Evolutionary conservation across 1,140 invertebrate genomes (phyloP), one percentile per base, ranked within the genome.

Genomic region (Macrocentrus cingulum): DNA sequence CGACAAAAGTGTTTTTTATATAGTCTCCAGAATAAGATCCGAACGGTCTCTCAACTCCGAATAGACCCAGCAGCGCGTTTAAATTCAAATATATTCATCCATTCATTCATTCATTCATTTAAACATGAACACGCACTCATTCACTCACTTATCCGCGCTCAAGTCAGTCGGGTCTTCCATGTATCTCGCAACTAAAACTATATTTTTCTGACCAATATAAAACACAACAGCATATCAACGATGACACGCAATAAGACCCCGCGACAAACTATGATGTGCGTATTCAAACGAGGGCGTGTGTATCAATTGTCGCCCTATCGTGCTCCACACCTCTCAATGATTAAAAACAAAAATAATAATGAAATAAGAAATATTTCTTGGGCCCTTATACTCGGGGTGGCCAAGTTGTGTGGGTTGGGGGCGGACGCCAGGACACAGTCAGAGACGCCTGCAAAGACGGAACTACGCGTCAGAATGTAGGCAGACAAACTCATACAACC

Each of bases 31-130:
- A 15, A 15, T 51, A 18, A 16, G 32, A 2, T 20, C 49, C 32
- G 19, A 51, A 36, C 25, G 16, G 8, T 49, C 46, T 32, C 16
- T 20, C 34, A 7, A 6, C 8, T n/a, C 13, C 34, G 46, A 51
- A 57, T 20, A n/a, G 9, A 49, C 18, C 37, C 22, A 11, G 13
- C 29, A 3, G 36, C n/a, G 44, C 64, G 53, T 65, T 52, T 59
- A 67, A 67, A 70, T 68, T 68, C 66, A 59, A 68, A 70, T 70
- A 52, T 66, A 67, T 70, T 70, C 67, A 68, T 57, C 65, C 56
- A 50, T 57, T 50, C 46, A 57, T 57, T 51, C 48, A 50, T 39
- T 39, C 13, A n/a, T 39, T n/a, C 13, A 39, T 11, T 11, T 34
- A 51, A 3, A 15, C 13, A 15, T 39, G 15, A 4, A 39, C 8